Percentiles rank a stretch among this genome's conserved stretches.
Conservation (phyloP, 1,140 invertebrate genomes). For the Stegodyphus mimosarum region DNA sequence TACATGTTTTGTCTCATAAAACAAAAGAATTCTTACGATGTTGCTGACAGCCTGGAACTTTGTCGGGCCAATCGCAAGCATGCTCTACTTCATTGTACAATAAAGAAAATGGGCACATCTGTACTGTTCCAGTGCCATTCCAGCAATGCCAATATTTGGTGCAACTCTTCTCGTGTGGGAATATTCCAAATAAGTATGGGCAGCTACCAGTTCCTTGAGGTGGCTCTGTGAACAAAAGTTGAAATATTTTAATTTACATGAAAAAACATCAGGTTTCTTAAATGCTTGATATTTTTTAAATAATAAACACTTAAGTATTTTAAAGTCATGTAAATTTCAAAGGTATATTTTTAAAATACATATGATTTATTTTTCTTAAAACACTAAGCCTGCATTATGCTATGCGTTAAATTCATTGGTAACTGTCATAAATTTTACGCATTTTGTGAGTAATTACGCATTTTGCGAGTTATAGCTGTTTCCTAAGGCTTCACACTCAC, state of each 20-base stretch:
- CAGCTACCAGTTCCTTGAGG: slow-evolving; percentile 87
- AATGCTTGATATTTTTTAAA: background rate
- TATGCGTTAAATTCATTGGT: too few species aligned
- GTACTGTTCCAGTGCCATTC: slow-evolving; percentile 92
- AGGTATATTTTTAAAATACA: too few species aligned
- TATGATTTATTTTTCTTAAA: too few species aligned
- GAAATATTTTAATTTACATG: background rate
- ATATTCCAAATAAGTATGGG: slow-evolving; percentile 92
- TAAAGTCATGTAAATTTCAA: too few species aligned
- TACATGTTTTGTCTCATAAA: background rate
- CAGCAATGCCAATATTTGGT: slow-evolving; percentile 94
- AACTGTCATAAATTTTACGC: too few species aligned
- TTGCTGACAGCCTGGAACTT: slow-evolving; percentile 89
- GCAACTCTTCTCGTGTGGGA: slow-evolving; percentile 91
- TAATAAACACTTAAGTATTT: too few species aligned
- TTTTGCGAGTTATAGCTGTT: too few species aligned
- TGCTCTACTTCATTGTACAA: slow-evolving; percentile 90
- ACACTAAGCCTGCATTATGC: too few species aligned
- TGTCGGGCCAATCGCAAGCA: slow-evolving; percentile 90
- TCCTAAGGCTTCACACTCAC: too few species aligned
- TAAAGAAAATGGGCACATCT: slow-evolving; percentile 89
- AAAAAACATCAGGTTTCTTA: too few species aligned
- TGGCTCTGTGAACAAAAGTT: slow-evolving; percentile 73
- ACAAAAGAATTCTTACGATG: slow-evolving; percentile 79
- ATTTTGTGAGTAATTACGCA: too few species aligned